Evolutionary conservation across 2,888 invertebrate species (phyloP), one percentile per base, ranked within the genome.

Genomic region (Diplazon laetatorius): DNA sequence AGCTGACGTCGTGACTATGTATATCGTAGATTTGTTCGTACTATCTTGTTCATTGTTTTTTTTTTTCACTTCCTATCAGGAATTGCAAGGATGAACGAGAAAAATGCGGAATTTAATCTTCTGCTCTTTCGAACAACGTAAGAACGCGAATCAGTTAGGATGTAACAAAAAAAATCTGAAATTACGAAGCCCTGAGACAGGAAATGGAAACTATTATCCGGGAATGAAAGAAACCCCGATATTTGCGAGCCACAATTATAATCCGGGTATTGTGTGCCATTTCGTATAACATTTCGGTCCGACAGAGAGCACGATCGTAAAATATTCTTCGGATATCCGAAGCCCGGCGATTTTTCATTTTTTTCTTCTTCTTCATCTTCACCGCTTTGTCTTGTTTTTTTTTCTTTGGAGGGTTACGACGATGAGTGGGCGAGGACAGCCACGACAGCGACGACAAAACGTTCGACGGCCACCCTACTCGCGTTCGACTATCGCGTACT

Each of bases 291-390:
- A 59, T 59, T 59, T 25, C 37, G 39, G 46, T 35, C 16, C 39
- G 48, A 9, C 25, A n/a, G 35, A 30, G 10, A 16, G 44, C 22
- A n/a, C n/a, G 14, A 35, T 42, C 73, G 57, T 59, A 73, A 65
- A 48, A 46, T 73, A 59, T 66, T 73, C 65, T 50, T 65, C 59
- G 30, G 65, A 39, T 59, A 65, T 59, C 57, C 59, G 57, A 37
- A 48, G 44, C 65, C 14, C n/a, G 9, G 39, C 22, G 4, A 8
- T 14, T 66, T 22, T 39, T 68, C 37, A 2, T 8, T 50, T 66
- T 66, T 65, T 50, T 66, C 18, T 16, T 16, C 18, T 22, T 3
- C 30, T 30, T 30, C 6, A 6, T 30, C 30, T 30, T 30, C 6
- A 6, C 30, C 4, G 2, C 30, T 30, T 30, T 2, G 30, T 30